Evolutionary conservation across 2,888 invertebrate species (phyloP).

Genomic region (Aphidoletes aphidimyza): DNA sequence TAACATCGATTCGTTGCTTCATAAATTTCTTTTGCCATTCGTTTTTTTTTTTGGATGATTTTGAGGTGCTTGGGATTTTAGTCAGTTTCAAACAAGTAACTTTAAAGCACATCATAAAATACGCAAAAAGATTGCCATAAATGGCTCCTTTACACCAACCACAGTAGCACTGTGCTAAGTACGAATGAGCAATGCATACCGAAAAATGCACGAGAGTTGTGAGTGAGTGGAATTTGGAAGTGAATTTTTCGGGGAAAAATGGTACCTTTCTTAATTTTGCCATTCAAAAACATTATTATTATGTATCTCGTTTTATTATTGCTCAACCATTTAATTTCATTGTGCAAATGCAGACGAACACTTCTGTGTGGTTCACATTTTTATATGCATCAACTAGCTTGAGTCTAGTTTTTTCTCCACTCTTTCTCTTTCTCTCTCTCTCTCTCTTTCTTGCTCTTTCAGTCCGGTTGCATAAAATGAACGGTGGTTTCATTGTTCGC

Average conservation of each 20-base stretch:
- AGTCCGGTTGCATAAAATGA: no score
- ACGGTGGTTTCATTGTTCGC: conserved; percentile 36
- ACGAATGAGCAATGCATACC: no score
- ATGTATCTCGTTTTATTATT: conserved; percentile 46
- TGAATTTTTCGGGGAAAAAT: no score
- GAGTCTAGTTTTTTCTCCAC: no score
- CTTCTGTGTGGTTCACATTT: not conserved
- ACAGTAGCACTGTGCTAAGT: not conserved
- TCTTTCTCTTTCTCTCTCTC: not conserved
- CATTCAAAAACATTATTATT: conserved; percentile 46
- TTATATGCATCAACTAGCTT: no score
- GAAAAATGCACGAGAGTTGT: not conserved
- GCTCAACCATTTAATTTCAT: conserved; percentile 44
- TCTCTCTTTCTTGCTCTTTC: not conserved
- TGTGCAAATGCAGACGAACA: conserved; percentile 25
- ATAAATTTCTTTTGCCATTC: not conserved
- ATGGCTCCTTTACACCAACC: not conserved
- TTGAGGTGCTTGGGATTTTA: not conserved
- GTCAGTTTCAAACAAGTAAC: not conserved
- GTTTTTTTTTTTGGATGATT: not conserved
- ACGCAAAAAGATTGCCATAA: not conserved
- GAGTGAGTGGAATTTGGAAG: no score
- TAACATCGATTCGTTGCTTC: not conserved
- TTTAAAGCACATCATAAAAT: not conserved
- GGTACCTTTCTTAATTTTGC: conserved; percentile 36